Evolutionary conservation across 2,113 vertebrate species (phyloP).

Genomic region (Bubo scandiacus): DNA sequence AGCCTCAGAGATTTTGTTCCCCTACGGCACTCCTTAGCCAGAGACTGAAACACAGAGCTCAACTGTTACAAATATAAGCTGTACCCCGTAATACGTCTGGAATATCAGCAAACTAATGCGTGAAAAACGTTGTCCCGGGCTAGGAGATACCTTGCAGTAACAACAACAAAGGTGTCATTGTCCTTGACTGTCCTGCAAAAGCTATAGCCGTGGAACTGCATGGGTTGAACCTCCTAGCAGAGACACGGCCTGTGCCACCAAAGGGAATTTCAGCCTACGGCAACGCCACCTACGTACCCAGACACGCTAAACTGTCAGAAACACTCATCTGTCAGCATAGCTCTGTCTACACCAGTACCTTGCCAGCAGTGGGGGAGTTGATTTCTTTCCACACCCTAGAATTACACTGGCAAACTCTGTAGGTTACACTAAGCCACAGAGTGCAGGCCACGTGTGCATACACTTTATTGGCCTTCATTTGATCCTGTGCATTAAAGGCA

Average conservation of each 20-base stretch:
- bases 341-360: conserved; percentile 44
- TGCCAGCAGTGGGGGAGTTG: conserved; percentile 56
- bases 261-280: conserved; percentile 11
- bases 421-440: conserved; percentile 44
- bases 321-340: conserved; percentile 52
- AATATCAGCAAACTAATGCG: background rate
- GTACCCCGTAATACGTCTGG: background rate
- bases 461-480: conserved; percentile 65
- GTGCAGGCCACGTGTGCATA: conserved; percentile 1
- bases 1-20: background rate
- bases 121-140: background rate
- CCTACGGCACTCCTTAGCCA: background rate
- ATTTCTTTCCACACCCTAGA: conserved; percentile 64
- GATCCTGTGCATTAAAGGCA: conserved; percentile 60
- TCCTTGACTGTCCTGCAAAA: background rate
- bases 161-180: background rate
- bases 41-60: background rate
- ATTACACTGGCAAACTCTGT: conserved; percentile 54
- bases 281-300: background rate
- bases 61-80: background rate
- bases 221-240: background rate
- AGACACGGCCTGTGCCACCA: background rate
- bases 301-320: conserved; percentile 52
- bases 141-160: background rate
- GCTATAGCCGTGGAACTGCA: background rate